Conservation (phyloP, 2,797 vertebrate genomes). For the Paguma larvata region DNA sequence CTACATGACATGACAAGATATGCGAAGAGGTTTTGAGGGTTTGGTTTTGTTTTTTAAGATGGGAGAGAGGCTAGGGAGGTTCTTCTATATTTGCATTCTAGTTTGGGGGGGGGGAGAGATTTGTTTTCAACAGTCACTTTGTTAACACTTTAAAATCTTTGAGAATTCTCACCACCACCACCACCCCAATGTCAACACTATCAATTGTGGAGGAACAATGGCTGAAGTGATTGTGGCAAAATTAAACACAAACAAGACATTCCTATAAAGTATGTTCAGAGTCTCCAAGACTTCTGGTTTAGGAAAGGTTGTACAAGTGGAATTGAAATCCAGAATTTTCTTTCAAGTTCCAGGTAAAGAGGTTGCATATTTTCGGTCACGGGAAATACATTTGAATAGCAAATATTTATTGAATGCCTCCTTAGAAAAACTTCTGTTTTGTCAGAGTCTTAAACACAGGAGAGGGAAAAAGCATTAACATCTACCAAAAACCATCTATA, state of each 20-base stretch:
- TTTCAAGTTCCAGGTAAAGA: background rate
- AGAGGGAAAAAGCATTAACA: background rate
- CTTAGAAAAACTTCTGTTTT: background rate
- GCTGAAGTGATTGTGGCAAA: background rate
- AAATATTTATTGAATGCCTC: background rate
- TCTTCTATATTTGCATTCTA: background rate
- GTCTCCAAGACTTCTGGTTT: background rate
- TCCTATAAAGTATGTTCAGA: background rate
- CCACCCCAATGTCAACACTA: background rate
- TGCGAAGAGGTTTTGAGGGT: background rate
- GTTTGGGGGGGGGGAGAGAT: background rate
- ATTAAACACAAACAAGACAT: background rate
- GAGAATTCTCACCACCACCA: background rate
- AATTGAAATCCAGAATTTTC: background rate
- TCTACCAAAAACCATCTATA: background rate
- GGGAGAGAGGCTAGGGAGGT: background rate
- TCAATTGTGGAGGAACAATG: background rate
- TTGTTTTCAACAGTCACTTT: background rate
- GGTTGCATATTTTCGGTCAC: background rate
- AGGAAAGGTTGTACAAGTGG: background rate
- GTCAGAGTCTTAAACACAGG: background rate
- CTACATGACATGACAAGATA: background rate
- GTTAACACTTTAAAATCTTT: background rate
- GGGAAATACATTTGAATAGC: background rate
- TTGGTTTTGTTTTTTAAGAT: background rate